Evolutionary conservation across 2,113 vertebrate genomes (phyloP).

Genomic region (Seriola quinqueradiata): DNA sequence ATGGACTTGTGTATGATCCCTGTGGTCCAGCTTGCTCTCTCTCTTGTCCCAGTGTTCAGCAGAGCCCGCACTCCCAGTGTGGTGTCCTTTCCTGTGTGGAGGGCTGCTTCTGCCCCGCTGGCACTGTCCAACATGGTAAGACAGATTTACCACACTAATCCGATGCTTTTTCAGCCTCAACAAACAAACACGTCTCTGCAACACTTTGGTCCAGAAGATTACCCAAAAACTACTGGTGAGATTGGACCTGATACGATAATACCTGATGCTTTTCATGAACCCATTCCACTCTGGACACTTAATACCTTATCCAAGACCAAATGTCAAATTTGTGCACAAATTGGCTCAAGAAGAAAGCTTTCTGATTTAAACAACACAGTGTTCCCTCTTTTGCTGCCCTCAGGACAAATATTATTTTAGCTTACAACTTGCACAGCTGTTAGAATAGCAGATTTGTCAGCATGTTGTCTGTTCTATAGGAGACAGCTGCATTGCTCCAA

Average conservation of each 20-base stretch:
- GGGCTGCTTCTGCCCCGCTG: slow-evolving; percentile 91
- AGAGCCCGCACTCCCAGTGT: slow-evolving; percentile 81
- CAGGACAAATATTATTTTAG: neutral
- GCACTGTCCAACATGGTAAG: slow-evolving; percentile 86
- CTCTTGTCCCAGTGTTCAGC: slow-evolving; percentile 79
- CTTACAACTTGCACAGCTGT: neutral
- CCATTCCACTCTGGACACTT: neutral
- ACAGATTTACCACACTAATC: neutral
- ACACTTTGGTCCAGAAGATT: too few relatives aligned
- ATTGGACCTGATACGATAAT: too few relatives aligned
- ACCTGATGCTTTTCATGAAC: too few relatives aligned
- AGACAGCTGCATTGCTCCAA: slow-evolving; percentile 79
- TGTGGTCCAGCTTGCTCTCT: slow-evolving; percentile 88
- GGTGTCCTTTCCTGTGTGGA: slow-evolving; percentile 86
- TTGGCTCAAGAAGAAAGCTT: neutral
- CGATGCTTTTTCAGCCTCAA: neutral
- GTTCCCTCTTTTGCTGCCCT: neutral
- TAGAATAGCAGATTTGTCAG: neutral
- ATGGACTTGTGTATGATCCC: slow-evolving; percentile 88
- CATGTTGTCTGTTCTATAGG: slow-evolving; percentile 72
- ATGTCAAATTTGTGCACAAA: too few relatives aligned
- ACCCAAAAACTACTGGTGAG: too few relatives aligned
- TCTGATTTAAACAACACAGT: neutral
- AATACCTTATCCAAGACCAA: too few relatives aligned
- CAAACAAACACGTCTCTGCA: too few relatives aligned